Evolutionary conservation across 2,113 vertebrate species (phyloP).

Genomic region (Lethenteron camtschaticum): DNA sequence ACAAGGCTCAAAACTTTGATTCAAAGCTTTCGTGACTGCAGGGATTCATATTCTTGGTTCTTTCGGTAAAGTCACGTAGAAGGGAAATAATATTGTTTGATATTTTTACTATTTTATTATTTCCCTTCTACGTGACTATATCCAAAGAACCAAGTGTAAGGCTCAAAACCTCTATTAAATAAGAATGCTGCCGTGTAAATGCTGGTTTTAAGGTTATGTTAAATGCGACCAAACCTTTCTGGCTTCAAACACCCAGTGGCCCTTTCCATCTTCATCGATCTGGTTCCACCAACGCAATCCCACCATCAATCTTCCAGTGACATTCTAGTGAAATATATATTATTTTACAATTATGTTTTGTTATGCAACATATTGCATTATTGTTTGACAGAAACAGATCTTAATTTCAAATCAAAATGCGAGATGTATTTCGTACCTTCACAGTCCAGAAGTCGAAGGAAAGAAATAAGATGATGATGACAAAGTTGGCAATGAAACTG

Average conservation of each 20-base stretch:
- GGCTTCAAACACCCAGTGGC: conserved; percentile 58
- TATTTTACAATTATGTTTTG: background rate
- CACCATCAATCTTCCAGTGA: conserved; percentile 47
- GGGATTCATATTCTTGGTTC: too few relatives aligned
- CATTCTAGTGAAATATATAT: conserved; percentile 24
- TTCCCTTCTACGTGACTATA: too few relatives aligned
- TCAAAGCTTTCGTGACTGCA: too few relatives aligned
- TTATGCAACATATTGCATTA: background rate
- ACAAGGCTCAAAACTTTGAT: too few relatives aligned
- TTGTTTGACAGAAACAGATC: background rate
- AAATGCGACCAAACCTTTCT: conserved; percentile 30
- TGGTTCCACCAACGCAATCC: conserved; percentile 68
- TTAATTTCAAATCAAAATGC: background rate
- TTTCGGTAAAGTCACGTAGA: too few relatives aligned
- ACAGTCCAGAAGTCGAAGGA: conserved; percentile 85
- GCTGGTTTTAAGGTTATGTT: background rate
- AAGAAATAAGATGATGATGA: conserved; percentile 54
- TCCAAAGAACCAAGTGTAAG: too few relatives aligned
- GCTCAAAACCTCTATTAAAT: too few relatives aligned
- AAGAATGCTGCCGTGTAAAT: too few relatives aligned
- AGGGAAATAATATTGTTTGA: too few relatives aligned
- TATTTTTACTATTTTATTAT: too few relatives aligned
- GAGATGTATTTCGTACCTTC: conserved; percentile 30
- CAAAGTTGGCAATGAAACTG: conserved; percentile 53
- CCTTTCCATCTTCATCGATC: conserved; percentile 56